These are phyloP conservation scores for Acridotheres tristis DNA, from an alignment of 2,797 vertebrate species.

Conservation along the genomic window DNA sequence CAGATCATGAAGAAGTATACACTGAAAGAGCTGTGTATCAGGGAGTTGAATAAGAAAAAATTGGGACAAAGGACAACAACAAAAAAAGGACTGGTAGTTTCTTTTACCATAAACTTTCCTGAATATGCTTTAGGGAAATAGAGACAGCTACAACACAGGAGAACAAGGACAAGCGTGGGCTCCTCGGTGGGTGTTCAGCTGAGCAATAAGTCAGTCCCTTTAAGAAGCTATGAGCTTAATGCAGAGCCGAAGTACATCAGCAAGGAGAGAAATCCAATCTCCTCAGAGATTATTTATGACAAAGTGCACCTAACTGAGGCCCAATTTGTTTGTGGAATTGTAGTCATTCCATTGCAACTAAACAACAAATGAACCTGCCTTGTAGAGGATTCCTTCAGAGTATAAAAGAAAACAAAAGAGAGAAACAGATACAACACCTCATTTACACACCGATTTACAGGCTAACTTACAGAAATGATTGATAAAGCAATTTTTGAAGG, in stretches of 20 bases:
- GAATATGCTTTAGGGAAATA: slow-evolving; percentile 61
- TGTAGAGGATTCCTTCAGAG: slow-evolving; percentile 23
- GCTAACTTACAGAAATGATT: slow-evolving; percentile 60
- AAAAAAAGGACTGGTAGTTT: slow-evolving; percentile 37
- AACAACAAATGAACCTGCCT: slow-evolving; percentile 75
- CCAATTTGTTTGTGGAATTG: slow-evolving; percentile 78
- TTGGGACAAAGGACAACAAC: not conserved
- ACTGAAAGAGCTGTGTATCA: not conserved
- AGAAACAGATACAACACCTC: slow-evolving; percentile 54
- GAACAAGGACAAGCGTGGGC: slow-evolving; percentile 53
- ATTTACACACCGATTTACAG: slow-evolving; percentile 60
- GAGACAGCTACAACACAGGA: slow-evolving; percentile 26
- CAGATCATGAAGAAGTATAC: slow-evolving; percentile 65
- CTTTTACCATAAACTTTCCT: slow-evolving; percentile 47
- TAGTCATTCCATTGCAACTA: slow-evolving; percentile 72
- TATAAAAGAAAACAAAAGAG: slow-evolving; percentile 66
- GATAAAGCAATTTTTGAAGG: slow-evolving; percentile 51
- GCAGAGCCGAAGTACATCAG: slow-evolving; percentile 31
- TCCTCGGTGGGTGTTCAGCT: slow-evolving; percentile 29
- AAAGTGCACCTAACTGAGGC: slow-evolving; percentile 67
- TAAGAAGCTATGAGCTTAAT: slow-evolving; percentile 50
- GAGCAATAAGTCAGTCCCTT: slow-evolving; percentile 60
- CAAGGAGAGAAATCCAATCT: slow-evolving; percentile 71
- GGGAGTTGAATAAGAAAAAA: slow-evolving; percentile 13
- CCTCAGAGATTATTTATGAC: slow-evolving; percentile 76